Evolutionary conservation across 2,113 vertebrate genomes (phyloP), one percentile per base, ranked within the genome.

Genomic region (Austrofundulus limnaeus): DNA sequence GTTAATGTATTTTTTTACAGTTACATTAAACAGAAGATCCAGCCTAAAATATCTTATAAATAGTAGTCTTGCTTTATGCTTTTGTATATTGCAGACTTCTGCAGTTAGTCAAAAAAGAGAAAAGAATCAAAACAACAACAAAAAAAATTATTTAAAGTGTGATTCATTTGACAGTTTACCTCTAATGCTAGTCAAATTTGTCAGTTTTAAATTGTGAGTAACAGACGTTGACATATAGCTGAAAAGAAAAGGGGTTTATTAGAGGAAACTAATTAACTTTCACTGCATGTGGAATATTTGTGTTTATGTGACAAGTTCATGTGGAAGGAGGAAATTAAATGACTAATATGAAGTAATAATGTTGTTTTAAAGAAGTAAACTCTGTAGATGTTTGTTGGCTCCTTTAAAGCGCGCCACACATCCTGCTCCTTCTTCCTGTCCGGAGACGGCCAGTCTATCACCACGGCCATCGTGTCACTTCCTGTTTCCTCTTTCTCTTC

Each of bases 361-460:
- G 20, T 50, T 25, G 48, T 61, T 45, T 51, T 31, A 48, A 55
- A 34, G 1, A 47, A 11, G 17, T 46, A 48, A 56, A 49, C 31
- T 34, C 31, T 8, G 31, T 34, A 34, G 37, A 65, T 62, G 34
- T 38, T 4, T 21, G 47, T 54, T 3, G 0, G 47, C 20, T 17
- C 75, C 42, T 20, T 66, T 43, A 57, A 24, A 20, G 60, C 55
- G 13, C 24, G 25, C 64, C 49, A 59, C 52, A 50, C 75, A 45
- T 47, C 70, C 61, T 43, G 66, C 45, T 83, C 46, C 68, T 61
- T 64, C 19, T 70, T 81, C 79, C 70, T 66, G 56, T 62, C 28
- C 25, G 77, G 58, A 79, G 82, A 61, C 77, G 58, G 70, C 48
- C 54, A 48, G 74, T 87, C 83, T 86, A 70, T 85, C 67, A 61